phyloP scores from a whole-genome alignment of 2,797 vertebrate genomes.

The Stomatorhinus walkeri region DNA sequence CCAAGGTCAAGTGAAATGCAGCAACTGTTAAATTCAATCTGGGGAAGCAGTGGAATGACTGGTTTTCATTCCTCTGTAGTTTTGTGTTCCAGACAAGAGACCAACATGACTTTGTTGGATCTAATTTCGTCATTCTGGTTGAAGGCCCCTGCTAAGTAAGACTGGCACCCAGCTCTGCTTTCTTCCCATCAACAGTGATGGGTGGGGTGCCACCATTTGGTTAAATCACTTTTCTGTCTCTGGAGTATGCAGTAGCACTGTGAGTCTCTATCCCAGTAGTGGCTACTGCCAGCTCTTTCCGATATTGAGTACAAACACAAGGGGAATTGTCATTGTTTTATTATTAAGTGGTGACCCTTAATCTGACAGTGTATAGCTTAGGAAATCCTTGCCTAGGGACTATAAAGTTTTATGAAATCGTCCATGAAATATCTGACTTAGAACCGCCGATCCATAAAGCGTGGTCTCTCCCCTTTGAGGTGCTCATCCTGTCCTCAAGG shows the following conservation, averaged over 20 bases:
- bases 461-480: slow-evolving; percentile 5
- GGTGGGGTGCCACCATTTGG: background rate
- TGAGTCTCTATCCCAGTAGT: background rate
- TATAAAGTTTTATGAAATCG: slow-evolving; percentile 49
- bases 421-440: slow-evolving; percentile 21
- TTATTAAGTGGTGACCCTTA: slow-evolving; percentile 32
- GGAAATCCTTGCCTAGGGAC: slow-evolving; percentile 28
- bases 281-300: background rate
- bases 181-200: background rate
- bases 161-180: background rate
- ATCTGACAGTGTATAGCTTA: slow-evolving; percentile 19
- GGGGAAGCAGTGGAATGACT: slow-evolving; percentile 19
- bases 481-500: slow-evolving; percentile 28
- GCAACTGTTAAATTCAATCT: slow-evolving; percentile 39
- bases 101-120: background rate
- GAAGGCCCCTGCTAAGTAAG: background rate
- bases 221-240: background rate
- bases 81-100: slow-evolving; percentile 26
- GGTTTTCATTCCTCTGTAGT: slow-evolving; percentile 19
- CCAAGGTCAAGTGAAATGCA: slow-evolving; percentile 40
- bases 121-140: background rate
- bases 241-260: background rate
- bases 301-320: slow-evolving; percentile 35
- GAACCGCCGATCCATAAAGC: slow-evolving; percentile 25
- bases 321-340: slow-evolving; percentile 41